Conservation (phyloP, 2,888 invertebrate genomes). For the Callinectes sapidus region DNA sequence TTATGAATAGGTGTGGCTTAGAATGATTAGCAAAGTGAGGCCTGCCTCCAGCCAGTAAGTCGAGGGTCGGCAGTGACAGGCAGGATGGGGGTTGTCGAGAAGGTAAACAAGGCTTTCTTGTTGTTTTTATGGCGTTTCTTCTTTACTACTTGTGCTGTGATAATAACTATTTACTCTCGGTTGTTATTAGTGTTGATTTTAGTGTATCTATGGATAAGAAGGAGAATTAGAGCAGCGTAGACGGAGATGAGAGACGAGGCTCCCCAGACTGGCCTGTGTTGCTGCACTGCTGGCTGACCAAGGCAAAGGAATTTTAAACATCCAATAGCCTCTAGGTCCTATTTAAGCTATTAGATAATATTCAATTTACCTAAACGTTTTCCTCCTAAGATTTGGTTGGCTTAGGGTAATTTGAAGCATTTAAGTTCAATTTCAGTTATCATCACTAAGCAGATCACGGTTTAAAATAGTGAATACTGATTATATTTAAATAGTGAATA, state of each 20-base stretch:
- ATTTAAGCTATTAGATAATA: not conserved
- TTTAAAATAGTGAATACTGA: too few relatives aligned
- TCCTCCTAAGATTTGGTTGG: not conserved
- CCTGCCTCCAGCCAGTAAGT: not conserved
- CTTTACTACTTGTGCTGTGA: not conserved
- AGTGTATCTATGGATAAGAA: not conserved
- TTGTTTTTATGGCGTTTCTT: not conserved
- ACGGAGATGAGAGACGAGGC: not conserved
- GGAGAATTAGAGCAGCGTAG: not conserved
- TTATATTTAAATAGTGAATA: too few relatives aligned
- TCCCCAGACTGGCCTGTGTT: too few relatives aligned
- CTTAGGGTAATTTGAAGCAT: not conserved
- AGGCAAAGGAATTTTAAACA: too few relatives aligned
- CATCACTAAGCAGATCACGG: too few relatives aligned
- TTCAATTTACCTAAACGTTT: not conserved
- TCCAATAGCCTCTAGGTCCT: not conserved
- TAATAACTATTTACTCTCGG: not conserved
- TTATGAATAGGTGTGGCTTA: not conserved
- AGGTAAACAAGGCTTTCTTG: not conserved
- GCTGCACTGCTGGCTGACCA: too few relatives aligned
- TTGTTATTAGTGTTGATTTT: not conserved
- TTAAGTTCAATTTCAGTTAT: too few relatives aligned
- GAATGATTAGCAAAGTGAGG: not conserved
- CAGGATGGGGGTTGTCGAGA: not conserved
- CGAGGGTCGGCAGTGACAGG: not conserved